A percentile compares a stretch with the other conserved stretches of the same genome.
phyloP scores from a whole-genome alignment of 2,113 vertebrate species.

The human region GRCh38 chr3:147933001-147933500 shows the following conservation, averaged over 20 bases:
- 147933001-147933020: conserved; percentile 59
- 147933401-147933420: background rate
- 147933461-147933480: conserved; percentile 14
- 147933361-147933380: conserved; percentile 26
- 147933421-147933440: background rate
- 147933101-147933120: background rate
- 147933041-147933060: conserved; percentile 26
- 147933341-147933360: background rate
- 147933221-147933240: conserved; percentile 67
- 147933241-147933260: conserved; percentile 73
- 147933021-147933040: conserved; percentile 34
- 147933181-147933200: conserved; percentile 57
- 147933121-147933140: background rate
- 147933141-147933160: background rate
- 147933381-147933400: background rate
- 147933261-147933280: conserved; percentile 76
- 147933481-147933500: conserved; percentile 20
- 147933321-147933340: background rate
- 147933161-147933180: background rate
- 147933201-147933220: conserved; percentile 58
- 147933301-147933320: conserved; percentile 44
- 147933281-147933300: conserved; percentile 55
- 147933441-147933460: background rate
- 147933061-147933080: background rate
- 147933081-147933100: background rate